A percentile compares a stretch with the other conserved stretches of the same genome.
These are phyloP conservation scores for Aporophyla nigra DNA, from an alignment of 2,888 invertebrate species.

Conservation along the genomic window DNA sequence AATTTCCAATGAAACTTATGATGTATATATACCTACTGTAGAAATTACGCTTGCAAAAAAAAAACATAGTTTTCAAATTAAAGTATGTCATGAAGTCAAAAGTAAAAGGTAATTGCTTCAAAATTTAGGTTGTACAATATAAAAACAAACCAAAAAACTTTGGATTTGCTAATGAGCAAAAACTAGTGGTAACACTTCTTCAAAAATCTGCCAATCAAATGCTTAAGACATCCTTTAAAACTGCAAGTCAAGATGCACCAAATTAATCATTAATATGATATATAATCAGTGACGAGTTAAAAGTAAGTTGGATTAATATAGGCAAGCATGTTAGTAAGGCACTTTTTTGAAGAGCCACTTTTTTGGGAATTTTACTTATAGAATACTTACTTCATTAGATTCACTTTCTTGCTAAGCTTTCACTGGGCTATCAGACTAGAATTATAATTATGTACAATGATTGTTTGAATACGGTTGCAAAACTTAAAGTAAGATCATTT, in stretches of 20 bases:
- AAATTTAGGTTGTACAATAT: neutral
- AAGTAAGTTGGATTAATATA: conserved; percentile 1
- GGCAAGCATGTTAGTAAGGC: conserved; percentile 22
- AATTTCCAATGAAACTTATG: neutral
- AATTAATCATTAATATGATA: neutral
- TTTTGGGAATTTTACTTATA: neutral
- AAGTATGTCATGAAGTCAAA: conserved; percentile 24
- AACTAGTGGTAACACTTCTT: conserved; percentile 24
- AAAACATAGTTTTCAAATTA: neutral
- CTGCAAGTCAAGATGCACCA: conserved; percentile 16
- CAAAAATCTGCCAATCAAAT: conserved; percentile 29
- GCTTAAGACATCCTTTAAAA: conserved; percentile 10
- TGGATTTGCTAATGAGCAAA: conserved; percentile 12
- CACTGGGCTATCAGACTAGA: neutral
- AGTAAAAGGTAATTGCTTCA: conserved; percentile 25
- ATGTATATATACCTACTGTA: neutral
- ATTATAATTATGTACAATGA: neutral
- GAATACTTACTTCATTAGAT: neutral
- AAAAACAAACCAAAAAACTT: conserved; percentile 15
- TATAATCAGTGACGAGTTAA: neutral
- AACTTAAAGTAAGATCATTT: neutral
- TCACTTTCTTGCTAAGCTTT: neutral
- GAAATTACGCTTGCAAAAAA: neutral
- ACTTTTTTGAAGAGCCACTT: conserved; percentile 17
- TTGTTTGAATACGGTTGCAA: neutral